Conservation (phyloP, 1,140 invertebrate species). For the Drosophila pseudoobscura region DNA sequence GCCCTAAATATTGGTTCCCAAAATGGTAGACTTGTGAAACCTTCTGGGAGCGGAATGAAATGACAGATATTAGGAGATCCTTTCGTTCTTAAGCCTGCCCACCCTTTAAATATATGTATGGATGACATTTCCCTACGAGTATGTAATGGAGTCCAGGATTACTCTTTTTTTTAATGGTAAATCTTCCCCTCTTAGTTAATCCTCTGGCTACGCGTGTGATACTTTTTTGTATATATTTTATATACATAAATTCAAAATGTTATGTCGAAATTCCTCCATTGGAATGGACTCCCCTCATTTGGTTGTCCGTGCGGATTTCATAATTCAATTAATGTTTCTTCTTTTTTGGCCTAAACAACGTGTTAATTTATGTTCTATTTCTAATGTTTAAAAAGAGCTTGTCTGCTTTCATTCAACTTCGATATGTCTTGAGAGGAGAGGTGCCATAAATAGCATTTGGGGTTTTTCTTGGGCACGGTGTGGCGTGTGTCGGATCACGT, state of each 20-base stretch:
- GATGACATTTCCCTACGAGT: no score
- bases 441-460: slow-evolving; percentile 4
- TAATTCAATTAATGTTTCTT: slow-evolving; percentile 5
- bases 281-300: slow-evolving; percentile 12
- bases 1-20: neutral
- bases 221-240: no score
- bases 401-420: slow-evolving; percentile 4
- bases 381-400: neutral
- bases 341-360: slow-evolving; percentile 31
- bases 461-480: neutral
- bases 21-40: neutral
- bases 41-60: no score
- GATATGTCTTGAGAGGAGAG: neutral
- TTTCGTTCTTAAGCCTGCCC: no score
- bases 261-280: slow-evolving; percentile 46
- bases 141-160: no score
- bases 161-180: no score
- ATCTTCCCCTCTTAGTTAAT: no score
- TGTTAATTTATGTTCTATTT: slow-evolving; percentile 32
- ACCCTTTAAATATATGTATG: no score
- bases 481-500: slow-evolving; percentile 18
- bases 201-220: no score
- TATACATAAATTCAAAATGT: slow-evolving; percentile 21
- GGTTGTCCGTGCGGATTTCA: neutral
- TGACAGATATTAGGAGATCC: no score